These are phyloP conservation scores for Mycetomoellerius zeteki DNA, from an alignment of 1,140 invertebrate genomes.

Conservation along the genomic window DNA sequence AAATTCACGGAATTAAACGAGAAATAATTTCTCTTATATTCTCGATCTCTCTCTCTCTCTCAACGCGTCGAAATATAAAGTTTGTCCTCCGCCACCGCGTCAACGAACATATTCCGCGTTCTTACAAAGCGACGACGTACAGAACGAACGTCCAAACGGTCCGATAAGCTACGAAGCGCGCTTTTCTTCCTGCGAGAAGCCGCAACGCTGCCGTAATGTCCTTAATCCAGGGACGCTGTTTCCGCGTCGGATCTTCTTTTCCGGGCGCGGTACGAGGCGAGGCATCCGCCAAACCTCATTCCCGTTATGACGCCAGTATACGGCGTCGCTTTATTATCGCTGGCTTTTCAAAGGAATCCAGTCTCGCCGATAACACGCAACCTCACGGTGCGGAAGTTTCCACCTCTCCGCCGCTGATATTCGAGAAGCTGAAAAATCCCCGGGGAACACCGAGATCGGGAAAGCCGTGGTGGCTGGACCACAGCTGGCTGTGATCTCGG, in stretches of 20 bases:
- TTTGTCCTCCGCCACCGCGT: background rate
- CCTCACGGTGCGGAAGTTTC: constrained; percentile 56
- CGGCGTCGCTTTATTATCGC: constrained; percentile 72
- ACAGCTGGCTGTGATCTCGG: constrained; percentile 12
- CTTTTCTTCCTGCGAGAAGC: constrained; percentile 47
- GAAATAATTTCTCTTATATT: background rate
- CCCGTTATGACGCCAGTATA: constrained; percentile 68
- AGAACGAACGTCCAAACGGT: constrained; percentile 63
- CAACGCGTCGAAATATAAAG: background rate
- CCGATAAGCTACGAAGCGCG: constrained; percentile 67
- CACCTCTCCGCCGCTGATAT: background rate
- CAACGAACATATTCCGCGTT: constrained; percentile 9
- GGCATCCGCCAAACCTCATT: constrained; percentile 66
- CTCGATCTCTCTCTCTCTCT: background rate
- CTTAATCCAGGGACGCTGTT: constrained; percentile 69
- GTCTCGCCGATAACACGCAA: constrained; percentile 70
- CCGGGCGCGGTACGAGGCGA: constrained; percentile 55
- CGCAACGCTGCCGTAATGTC: constrained; percentile 56
- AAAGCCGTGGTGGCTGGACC: background rate
- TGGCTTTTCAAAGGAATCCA: constrained; percentile 74
- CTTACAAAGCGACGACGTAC: constrained; percentile 50
- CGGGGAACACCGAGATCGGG: constrained; percentile 40
- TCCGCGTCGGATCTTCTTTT: constrained; percentile 62
- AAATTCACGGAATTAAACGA: background rate
- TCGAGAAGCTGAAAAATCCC: constrained; percentile 61